phyloP scores from a whole-genome alignment of 2,113 vertebrate species.

The Eonycteris spelaea region DNA sequence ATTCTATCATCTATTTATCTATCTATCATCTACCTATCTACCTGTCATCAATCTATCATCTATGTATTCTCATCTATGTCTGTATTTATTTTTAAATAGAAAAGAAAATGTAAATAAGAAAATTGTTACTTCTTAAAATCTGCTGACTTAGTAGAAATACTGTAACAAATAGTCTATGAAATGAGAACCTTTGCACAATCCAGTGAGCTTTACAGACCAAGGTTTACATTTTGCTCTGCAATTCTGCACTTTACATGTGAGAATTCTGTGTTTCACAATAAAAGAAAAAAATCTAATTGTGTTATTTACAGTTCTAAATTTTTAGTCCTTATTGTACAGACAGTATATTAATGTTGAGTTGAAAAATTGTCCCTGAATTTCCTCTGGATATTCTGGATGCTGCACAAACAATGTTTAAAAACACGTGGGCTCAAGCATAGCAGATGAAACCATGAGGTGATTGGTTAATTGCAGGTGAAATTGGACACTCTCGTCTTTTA shows the following conservation, averaged over 20 bases:
- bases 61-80: neutral
- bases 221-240: neutral
- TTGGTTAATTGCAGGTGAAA: slow-evolving; percentile 68
- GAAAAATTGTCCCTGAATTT: neutral
- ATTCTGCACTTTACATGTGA: neutral
- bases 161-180: slow-evolving; percentile 19
- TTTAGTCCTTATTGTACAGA: neutral
- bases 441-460: slow-evolving; percentile 40
- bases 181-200: neutral
- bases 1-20: neutral
- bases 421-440: neutral
- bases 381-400: slow-evolving; percentile 36
- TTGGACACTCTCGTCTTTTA: slow-evolving; percentile 51
- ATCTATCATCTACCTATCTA: neutral
- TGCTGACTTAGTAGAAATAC: neutral
- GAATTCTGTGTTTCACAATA: neutral
- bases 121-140: neutral
- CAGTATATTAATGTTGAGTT: neutral
- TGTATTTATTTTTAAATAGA: neutral
- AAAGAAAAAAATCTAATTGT: neutral
- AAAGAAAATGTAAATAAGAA: neutral
- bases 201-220: neutral
- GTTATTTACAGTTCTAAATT: neutral
- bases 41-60: neutral
- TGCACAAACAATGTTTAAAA: slow-evolving; percentile 34